Evolutionary conservation across 1,140 invertebrate species (phyloP), one percentile per base, ranked within the genome.

Genomic region (Eubasilissa regina): DNA sequence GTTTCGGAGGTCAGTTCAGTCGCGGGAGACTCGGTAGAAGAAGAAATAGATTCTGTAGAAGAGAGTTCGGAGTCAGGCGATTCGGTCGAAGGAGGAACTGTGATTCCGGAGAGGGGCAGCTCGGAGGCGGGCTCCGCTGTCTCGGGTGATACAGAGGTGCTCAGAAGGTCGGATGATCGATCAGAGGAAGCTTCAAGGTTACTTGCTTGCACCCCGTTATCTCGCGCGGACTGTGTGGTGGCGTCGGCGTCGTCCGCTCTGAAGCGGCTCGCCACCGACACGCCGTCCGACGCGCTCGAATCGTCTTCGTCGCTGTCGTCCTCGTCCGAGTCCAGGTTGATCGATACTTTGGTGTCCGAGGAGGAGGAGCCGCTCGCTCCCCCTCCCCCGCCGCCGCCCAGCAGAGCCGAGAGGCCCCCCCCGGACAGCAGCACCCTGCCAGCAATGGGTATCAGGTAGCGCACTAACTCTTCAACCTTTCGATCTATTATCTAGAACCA

Each of bases 401-500:
- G 85, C 21, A 86, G 87, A 74, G 86, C 88, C 48, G 89, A 90
- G 51, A 92, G 86, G 78, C 90, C 87, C 78, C 87, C 88, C 35
- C 90, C 89, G 25, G 25, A 35, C 68, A 94, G 89, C 25, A 94
- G 84, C 48, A 91, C 88, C 15, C 93, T 92, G 11, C 94, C 94
- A 84, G 94, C 88, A 35, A 92, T 87, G 82, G 92, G 91, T 85
- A 95, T 90, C 83, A 94, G 84, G 84, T 92, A 89, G 84, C 92
- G 89, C 80, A 92, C 91, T 85, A 95, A 91, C 86, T 90, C 87
- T 89, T 94, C 94, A 86, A 94, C 92, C 88, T 93, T 94, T 86
- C 92, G 89, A 90, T 94, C 93, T 89, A 95, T 90, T 89, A 94
- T 93, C 94, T 94, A 94, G 85, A 93, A 89, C 87, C 82, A 70